A percentile compares a stretch with the other conserved stretches of the same genome.
Conservation (phyloP, 1,140 invertebrate species). For the Leucophenga varia region DNA sequence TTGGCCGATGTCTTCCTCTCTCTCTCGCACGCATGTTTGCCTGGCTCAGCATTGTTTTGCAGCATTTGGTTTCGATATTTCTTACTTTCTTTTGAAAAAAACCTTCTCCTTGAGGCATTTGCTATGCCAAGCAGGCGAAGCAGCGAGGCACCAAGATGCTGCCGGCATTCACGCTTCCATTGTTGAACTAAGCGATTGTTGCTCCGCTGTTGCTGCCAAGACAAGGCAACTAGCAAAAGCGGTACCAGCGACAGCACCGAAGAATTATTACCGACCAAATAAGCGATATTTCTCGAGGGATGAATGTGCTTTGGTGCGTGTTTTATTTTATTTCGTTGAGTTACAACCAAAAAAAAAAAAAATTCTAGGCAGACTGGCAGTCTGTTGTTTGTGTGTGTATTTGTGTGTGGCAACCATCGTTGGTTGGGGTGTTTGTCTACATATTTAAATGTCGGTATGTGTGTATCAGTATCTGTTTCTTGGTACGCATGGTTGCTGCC, state of each 20-base stretch:
- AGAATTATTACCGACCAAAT: conserved; percentile 56
- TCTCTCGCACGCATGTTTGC: no score
- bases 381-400: background rate
- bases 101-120: conserved; percentile 50
- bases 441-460: conserved; percentile 6
- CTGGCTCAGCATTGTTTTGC: conserved; percentile 1
- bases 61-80: background rate
- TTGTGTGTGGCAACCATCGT: conserved; percentile 30
- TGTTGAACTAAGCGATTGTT: conserved; percentile 9
- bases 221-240: conserved; percentile 3
- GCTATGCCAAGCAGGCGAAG: conserved; percentile 7
- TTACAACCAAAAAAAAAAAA: conserved; percentile 33
- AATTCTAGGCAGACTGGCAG: background rate
- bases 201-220: conserved; percentile 33
- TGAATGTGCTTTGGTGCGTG: conserved; percentile 57
- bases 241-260: conserved; percentile 21
- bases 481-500: conserved; percentile 36
- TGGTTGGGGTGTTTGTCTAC: conserved; percentile 8
- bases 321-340: conserved; percentile 57
- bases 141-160: conserved; percentile 31
- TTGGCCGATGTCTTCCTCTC: no score
- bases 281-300: conserved; percentile 57
- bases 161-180: background rate
- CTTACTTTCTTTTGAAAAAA: conserved; percentile 18
- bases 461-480: conserved; percentile 13